Percentiles rank a stretch among this genome's conserved stretches.
Evolutionary conservation across 2,888 invertebrate genomes (phyloP).

Genomic region (Erpobdella octoculata): DNA sequence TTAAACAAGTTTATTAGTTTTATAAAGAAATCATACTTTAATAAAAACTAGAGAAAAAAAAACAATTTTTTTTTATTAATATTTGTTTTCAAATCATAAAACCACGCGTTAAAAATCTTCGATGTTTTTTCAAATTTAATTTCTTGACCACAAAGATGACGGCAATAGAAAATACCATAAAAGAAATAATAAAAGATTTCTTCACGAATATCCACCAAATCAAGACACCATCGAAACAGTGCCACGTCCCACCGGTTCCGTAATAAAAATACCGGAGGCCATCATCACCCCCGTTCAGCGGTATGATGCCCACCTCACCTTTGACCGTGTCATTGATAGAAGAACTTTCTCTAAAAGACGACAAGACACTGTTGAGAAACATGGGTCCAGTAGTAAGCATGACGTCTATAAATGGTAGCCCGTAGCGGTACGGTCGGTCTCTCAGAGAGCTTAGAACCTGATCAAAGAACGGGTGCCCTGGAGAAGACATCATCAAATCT

Average conservation of each 20-base stretch:
- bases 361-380: not conserved
- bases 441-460: not conserved
- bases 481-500: slow-evolving; percentile 17
- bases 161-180: not conserved
- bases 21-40: no score
- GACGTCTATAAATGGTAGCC: slow-evolving; percentile 22
- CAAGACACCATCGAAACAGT: slow-evolving; percentile 19
- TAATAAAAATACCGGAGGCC: slow-evolving; percentile 16
- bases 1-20: no score
- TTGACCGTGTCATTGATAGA: not conserved
- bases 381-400: slow-evolving; percentile 22
- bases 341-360: not conserved
- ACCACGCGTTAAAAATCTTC: no score
- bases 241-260: slow-evolving; percentile 8
- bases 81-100: no score
- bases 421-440: not conserved
- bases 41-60: no score
- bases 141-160: not conserved
- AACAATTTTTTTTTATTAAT: no score
- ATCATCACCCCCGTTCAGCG: not conserved
- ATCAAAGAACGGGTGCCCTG: slow-evolving; percentile 6
- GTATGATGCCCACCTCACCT: not conserved
- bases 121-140: not conserved
- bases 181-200: not conserved
- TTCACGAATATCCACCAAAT: slow-evolving; percentile 15